Conservation (phyloP, 2,797 vertebrate species). For the Xenopus petersii region DNA sequence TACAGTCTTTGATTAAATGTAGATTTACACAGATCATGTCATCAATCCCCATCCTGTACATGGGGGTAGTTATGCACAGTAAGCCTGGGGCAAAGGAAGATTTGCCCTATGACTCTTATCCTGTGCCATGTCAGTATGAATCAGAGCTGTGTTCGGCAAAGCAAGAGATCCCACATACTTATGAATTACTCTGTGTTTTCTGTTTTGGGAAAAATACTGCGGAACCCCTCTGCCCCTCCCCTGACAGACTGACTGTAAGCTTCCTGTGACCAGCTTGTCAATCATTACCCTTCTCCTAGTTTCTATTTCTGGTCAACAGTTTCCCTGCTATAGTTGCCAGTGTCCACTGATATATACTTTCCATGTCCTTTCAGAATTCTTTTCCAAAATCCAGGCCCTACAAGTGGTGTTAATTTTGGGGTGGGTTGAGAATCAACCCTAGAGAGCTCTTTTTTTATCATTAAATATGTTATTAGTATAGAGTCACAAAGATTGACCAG, state of each 20-base stretch:
- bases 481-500: no score
- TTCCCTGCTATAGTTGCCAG: not conserved
- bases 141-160: conserved; percentile 18
- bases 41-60: no score
- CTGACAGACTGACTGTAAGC: conserved; percentile 19
- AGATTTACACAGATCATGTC: no score
- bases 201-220: not conserved
- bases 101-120: conserved; percentile 4
- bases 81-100: not conserved
- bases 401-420: no score
- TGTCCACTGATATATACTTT: no score
- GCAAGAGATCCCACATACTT: conserved; percentile 3
- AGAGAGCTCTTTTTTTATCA: no score
- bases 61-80: not conserved
- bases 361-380: no score
- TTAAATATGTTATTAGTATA: no score
- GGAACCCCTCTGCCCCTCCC: conserved; percentile 4
- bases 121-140: not conserved
- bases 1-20: no score
- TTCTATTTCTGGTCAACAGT: not conserved
- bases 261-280: conserved; percentile 12
- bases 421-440: no score
- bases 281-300: not conserved
- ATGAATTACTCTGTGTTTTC: conserved; percentile 30
- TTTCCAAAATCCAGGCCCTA: no score